phyloP scores from a whole-genome alignment of 2,888 invertebrate genomes.

The Abscondita cerata region DNA sequence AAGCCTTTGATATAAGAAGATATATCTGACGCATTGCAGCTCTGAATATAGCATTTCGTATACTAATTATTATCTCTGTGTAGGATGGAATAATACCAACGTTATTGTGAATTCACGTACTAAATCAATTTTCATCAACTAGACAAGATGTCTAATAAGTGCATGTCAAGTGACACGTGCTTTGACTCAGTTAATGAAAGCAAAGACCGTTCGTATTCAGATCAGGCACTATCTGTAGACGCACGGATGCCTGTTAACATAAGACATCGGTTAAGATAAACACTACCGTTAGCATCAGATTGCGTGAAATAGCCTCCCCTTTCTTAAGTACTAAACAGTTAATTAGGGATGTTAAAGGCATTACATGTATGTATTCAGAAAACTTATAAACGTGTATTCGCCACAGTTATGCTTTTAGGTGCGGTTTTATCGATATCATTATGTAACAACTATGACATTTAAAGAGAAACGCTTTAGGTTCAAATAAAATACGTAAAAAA shows the following conservation, averaged over 20 bases:
- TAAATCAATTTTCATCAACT: conserved; percentile 49
- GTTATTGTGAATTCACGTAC: conserved; percentile 45
- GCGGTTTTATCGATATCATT: too few species aligned
- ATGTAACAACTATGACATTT: too few species aligned
- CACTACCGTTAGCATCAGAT: conserved; percentile 32
- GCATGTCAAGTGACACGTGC: conserved; percentile 44
- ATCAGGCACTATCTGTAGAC: conserved; percentile 37
- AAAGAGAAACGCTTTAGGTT: too few species aligned
- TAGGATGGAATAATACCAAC: conserved; percentile 43
- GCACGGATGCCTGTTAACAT: conserved; percentile 38
- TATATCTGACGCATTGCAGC: conserved; percentile 48
- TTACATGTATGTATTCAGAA: conserved; percentile 13
- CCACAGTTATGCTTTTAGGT: too few species aligned
- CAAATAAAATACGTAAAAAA: too few species aligned
- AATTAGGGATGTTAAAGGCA: conserved; percentile 30
- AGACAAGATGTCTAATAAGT: conserved; percentile 48
- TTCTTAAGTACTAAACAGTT: conserved; percentile 31
- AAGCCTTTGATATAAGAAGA: conserved; percentile 42
- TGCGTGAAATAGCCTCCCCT: conserved; percentile 28
- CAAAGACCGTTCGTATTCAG: conserved; percentile 36
- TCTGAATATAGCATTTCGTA: conserved; percentile 39
- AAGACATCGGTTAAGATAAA: conserved; percentile 37
- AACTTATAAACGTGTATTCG: conserved; percentile 16
- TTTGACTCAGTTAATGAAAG: conserved; percentile 37
- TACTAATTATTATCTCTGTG: conserved; percentile 43